Evolutionary conservation across 2,113 vertebrate species (phyloP).

Genomic region (Neopipo cinnamomea): DNA sequence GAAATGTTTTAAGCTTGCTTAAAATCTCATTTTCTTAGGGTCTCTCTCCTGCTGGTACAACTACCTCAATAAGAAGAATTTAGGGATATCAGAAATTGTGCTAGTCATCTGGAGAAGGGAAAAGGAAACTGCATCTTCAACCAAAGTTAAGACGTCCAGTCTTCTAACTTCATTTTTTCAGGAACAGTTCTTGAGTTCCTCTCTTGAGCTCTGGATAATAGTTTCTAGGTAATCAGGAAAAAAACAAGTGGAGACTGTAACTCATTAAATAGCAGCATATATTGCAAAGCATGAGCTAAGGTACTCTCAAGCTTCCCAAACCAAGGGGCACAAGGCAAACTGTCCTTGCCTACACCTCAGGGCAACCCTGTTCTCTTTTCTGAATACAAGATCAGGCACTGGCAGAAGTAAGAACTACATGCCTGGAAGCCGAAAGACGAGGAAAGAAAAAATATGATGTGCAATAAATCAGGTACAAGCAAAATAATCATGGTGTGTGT

Average conservation of each 20-base stretch:
- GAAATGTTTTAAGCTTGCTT: background rate
- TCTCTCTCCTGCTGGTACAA: background rate
- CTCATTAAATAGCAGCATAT: background rate
- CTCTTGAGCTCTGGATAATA: background rate
- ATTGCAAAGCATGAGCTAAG: background rate
- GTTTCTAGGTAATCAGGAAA: background rate
- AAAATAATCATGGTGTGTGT: background rate
- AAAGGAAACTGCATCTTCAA: background rate
- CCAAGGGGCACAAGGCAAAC: background rate
- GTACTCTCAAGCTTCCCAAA: background rate
- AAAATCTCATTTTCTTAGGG: background rate
- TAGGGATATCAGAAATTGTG: background rate
- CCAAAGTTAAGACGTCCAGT: background rate
- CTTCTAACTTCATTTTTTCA: background rate
- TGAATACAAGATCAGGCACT: background rate
- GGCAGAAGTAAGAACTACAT: conserved; percentile 25
- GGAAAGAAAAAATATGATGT: conserved; percentile 42
- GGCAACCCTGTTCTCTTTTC: background rate
- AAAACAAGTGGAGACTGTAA: background rate
- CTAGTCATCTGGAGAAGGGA: background rate
- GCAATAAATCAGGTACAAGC: conserved; percentile 28
- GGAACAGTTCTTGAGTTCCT: background rate
- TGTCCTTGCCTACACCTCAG: background rate
- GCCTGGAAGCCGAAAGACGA: conserved; percentile 11
- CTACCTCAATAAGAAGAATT: background rate